phyloP scores from a whole-genome alignment of 2,888 invertebrate genomes.

The Andricus quercusramuli region DNA sequence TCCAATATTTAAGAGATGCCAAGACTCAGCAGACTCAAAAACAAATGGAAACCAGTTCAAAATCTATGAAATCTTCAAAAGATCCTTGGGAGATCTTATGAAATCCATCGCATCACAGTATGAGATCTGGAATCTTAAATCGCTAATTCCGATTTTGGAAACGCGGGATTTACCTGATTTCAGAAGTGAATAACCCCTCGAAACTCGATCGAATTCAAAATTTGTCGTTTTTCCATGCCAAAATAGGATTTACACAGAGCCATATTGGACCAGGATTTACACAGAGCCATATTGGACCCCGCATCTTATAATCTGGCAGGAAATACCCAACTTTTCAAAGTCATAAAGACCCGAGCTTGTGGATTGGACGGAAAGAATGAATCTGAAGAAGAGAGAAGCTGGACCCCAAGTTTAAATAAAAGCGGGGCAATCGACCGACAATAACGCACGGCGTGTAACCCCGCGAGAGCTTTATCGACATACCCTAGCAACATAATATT shows the following conservation, averaged over 20 bases:
- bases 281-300: neutral
- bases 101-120: no score
- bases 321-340: neutral
- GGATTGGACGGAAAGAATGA: neutral
- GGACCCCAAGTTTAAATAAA: slow-evolving; percentile 5
- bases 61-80: no score
- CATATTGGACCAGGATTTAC: neutral
- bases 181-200: neutral
- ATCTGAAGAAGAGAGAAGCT: neutral
- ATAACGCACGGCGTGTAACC: neutral
- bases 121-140: no score
- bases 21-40: no score
- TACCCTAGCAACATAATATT: slow-evolving; percentile 23
- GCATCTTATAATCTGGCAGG: neutral
- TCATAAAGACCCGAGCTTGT: neutral
- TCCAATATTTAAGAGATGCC: no score
- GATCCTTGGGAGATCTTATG: no score
- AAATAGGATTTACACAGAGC: neutral
- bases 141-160: no score
- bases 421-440: slow-evolving; percentile 1
- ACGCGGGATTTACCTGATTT: no score
- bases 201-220: neutral
- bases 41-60: no score
- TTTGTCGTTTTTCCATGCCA: neutral
- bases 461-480: slow-evolving; percentile 12